Evolutionary conservation across 2,113 vertebrate genomes (phyloP).

Genomic region (Limanda limanda): DNA sequence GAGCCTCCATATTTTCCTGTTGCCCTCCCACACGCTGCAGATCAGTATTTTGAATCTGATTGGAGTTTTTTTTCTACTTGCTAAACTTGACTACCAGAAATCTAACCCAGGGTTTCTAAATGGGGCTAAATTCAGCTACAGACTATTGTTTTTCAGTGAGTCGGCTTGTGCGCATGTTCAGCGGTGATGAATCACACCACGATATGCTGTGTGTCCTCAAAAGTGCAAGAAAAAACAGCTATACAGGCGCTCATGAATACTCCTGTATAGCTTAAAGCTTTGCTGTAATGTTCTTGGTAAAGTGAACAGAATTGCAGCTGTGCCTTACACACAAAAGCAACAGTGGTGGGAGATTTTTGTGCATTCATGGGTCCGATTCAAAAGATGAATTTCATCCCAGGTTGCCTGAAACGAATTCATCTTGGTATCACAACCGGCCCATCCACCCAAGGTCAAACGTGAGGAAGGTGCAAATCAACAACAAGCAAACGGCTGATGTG

Average conservation of each 20-base stretch:
- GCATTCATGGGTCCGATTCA: conserved; percentile 14
- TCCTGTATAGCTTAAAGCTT: no score
- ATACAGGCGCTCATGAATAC: not conserved
- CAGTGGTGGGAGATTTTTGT: not conserved
- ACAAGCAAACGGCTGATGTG: not conserved
- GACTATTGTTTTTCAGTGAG: conserved; percentile 4
- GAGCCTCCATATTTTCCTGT: no score
- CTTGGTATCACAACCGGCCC: not conserved
- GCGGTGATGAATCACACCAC: conserved; percentile 13
- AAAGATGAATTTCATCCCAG: conserved; percentile 6
- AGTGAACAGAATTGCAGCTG: not conserved
- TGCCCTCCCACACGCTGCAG: no score
- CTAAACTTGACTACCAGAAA: not conserved
- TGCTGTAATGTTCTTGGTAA: no score
- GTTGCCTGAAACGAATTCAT: conserved; percentile 2
- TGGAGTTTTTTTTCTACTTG: no score
- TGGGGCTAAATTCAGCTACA: not conserved
- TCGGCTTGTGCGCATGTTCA: not conserved
- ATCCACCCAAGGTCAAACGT: conserved; percentile 18
- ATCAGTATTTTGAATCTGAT: not conserved
- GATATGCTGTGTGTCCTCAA: not conserved
- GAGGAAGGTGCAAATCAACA: not conserved
- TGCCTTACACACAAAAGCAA: not conserved
- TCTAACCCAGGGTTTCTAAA: not conserved
- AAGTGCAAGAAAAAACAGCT: not conserved